phyloP scores from a whole-genome alignment of 2,888 invertebrate species.

The Limenitis camilla region DNA sequence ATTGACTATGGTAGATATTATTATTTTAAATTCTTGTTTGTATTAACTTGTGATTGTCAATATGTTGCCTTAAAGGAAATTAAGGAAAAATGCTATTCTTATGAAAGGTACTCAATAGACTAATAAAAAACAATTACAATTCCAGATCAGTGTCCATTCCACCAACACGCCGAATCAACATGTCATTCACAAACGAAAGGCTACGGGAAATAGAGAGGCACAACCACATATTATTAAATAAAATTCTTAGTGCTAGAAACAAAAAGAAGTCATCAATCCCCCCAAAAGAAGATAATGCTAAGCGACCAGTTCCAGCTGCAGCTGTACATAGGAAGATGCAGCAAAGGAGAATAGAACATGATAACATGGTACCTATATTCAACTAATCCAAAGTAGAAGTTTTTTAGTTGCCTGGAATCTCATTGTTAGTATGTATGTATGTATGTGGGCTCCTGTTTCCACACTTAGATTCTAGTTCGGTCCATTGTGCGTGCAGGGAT shows the following conservation, averaged over 20 bases:
- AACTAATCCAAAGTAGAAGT: neutral
- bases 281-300: slow-evolving; percentile 31
- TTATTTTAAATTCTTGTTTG: no score
- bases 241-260: slow-evolving; percentile 70
- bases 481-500: no score
- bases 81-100: neutral
- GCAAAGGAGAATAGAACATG: slow-evolving; percentile 73
- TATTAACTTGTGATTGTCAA: no score
- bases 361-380: slow-evolving; percentile 61
- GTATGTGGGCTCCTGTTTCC: no score
- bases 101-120: neutral
- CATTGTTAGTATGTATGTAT: no score
- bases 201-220: slow-evolving; percentile 76
- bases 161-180: slow-evolving; percentile 52
- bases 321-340: slow-evolving; percentile 69
- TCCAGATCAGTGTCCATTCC: slow-evolving; percentile 51
- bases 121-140: neutral
- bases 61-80: neutral
- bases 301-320: slow-evolving; percentile 51
- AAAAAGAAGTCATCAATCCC: slow-evolving; percentile 51
- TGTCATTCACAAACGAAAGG: slow-evolving; percentile 76
- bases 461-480: no score
- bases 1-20: no score
- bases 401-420: no score
- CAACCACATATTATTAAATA: slow-evolving; percentile 73